Evolutionary conservation across 2,888 invertebrate species (phyloP), one percentile per base, ranked within the genome.

Genomic region (Gandaritis pyraliata): DNA sequence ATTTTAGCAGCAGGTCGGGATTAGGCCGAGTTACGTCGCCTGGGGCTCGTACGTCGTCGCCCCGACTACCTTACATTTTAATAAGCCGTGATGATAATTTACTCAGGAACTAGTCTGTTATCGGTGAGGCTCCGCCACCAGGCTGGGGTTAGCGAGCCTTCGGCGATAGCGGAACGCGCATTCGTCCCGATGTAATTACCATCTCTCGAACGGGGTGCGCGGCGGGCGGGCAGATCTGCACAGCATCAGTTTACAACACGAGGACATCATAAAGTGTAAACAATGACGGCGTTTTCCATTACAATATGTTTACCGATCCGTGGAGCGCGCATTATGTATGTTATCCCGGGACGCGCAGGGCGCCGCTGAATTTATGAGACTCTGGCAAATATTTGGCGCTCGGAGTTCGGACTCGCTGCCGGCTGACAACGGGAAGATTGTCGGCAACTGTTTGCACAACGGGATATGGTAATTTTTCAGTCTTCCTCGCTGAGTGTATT

Each of bases 221-320:
- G 69, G 74, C 71, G 73, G 76, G 76, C 72, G 77, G 75, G 78
- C 70, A 77, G 73, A 77, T 80, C 81, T 77, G 77, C 82, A 43
- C 52, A 43, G 83, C 87, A 81, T 88, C 90, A 86, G 82, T 86
- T 87, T 86, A 87, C 88, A 87, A 74, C 83, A 78, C 83, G 76
- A 85, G 91, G 88, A 90, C 90, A 88, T 90, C 89, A 88, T 90
- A 90, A 92, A 90, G 86, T 86, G 90, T 86, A 92, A 92, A 92
- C 92, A 92, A 89, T 88, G 89, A 86, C 84, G 84, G 85, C 89
- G 88, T 90, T 92, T 92, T 91, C 92, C 91, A 92, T 92, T 92
- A 92, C 91, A 92, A 92, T 92, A 91, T 92, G 92, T 92, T 92
- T 92, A 87, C 91, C 90, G 88, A 92, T 89, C 90, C 91, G 88